Evolutionary conservation across 2,888 invertebrate species (phyloP), one percentile per base, ranked within the genome.

Genomic region (Agriopis marginaria): DNA sequence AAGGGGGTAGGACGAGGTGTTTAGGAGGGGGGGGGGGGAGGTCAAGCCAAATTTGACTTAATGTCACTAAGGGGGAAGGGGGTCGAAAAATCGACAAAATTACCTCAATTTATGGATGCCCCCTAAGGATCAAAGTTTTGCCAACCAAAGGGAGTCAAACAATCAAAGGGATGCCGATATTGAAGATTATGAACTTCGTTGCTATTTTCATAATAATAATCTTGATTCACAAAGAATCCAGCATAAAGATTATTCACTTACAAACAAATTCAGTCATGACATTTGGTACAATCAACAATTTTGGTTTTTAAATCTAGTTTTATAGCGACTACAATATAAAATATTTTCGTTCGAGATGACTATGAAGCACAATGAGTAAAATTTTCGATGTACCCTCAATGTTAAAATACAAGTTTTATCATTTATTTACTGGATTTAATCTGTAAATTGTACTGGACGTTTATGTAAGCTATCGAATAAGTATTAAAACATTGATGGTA

Each of bases 201-300:
- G 39, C 10, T 32, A 58, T 58, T 45, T 47, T 45, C 14, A 17
- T 14, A 42, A 58, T 23, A 10, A 32, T 47, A 11, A 51, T 14
- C 51, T 12, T 32, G 51, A 23, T 56, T 50, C 23, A 58, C 44
- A 7, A 6, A 54, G 39, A 55, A 60, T 40, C 17, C 39, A 59
- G 55, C 10, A 58, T 64, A 42, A 51, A 42, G 9, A 58, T 47
- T 56, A 49, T 47, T 9, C 40, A 65, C 58, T 71, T 67, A 72
- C 59, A 68, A 71, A 47, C 62, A 68, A 68, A 72, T 74, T 75
- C 72, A 74, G 74, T 74, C 76, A 40, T 50, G 61, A 70, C 70
- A 75, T 74, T 72, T 74, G 73, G 72, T 71, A 75, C 66, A 68
- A 56, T 69, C 73, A 71, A 68, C 66, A 75, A 68, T 74, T 73